A percentile compares a stretch with the other conserved stretches of the same genome.
Conservation (phyloP, 2,888 invertebrate species). For the Eupithecia subfuscata region DNA sequence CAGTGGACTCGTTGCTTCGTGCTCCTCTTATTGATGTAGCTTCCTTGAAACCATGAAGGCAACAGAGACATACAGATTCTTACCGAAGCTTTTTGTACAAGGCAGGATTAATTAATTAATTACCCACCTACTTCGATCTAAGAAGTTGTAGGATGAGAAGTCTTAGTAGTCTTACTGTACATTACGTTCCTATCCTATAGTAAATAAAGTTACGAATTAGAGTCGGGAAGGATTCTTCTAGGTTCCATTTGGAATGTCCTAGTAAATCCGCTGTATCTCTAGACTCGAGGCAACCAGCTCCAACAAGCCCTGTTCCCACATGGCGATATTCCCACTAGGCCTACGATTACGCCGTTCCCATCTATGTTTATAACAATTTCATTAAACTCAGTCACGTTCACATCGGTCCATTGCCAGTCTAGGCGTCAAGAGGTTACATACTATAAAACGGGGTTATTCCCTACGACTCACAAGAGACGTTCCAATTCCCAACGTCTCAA, state of each 20-base stretch:
- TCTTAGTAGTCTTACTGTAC: not conserved
- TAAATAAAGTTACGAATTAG: not conserved
- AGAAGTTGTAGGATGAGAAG: not conserved
- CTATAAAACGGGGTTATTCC: not conserved
- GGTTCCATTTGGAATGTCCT: not conserved
- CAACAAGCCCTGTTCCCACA: constrained; percentile 48
- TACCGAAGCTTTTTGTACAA: too few species aligned
- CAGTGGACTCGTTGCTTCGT: too few species aligned
- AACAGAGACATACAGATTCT: too few species aligned
- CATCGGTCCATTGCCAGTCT: not conserved
- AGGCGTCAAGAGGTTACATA: not conserved
- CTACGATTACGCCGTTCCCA: constrained; percentile 60
- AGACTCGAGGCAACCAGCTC: constrained; percentile 16
- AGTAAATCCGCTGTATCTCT: constrained; percentile 21
- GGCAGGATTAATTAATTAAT: too few species aligned
- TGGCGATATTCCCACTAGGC: constrained; percentile 63
- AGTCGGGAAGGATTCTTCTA: not conserved
- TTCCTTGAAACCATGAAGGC: too few species aligned
- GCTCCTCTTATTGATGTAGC: too few species aligned
- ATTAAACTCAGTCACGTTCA: constrained; percentile 60
- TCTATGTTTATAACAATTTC: constrained; percentile 69
- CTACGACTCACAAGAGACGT: too few species aligned
- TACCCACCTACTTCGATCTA: not conserved
- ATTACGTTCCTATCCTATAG: too few species aligned
- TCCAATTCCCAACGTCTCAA: too few species aligned